Conservation (phyloP, 1,140 invertebrate genomes). For the Cepaea nemoralis region DNA sequence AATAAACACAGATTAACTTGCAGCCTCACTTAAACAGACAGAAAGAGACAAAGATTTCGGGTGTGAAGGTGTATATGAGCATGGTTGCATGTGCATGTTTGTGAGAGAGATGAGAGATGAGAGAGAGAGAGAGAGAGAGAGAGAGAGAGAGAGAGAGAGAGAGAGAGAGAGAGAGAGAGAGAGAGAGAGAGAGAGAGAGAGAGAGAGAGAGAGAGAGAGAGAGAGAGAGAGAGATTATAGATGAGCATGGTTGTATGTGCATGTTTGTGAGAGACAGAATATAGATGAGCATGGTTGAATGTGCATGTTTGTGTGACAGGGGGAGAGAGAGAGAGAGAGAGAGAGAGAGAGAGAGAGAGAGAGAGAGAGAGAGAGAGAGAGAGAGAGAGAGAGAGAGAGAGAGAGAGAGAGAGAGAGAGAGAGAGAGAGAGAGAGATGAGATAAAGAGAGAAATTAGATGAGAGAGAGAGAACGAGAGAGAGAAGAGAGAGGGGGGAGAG, state of each 20-base stretch:
- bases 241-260: not conserved
- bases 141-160: slow-evolving; percentile 22
- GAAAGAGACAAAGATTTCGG: not conserved
- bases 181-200: not conserved
- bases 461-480: not conserved
- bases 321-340: not conserved
- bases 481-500: not conserved
- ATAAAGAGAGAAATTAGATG: not conserved
- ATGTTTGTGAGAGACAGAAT: not conserved
- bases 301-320: not conserved
- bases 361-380: not conserved
- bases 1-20: too few species aligned
- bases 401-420: not conserved
- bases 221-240: slow-evolving; percentile 1
- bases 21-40: too few species aligned
- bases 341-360: too few species aligned
- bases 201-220: not conserved
- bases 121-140: not conserved
- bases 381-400: not conserved
- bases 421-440: not conserved
- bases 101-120: not conserved
- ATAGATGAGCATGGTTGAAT: not conserved
- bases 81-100: too few species aligned
- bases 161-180: slow-evolving; percentile 19
- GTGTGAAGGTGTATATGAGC: not conserved